Evolutionary conservation across 2,888 invertebrate species (phyloP).

Genomic region (Parnassius mnemosyne): DNA sequence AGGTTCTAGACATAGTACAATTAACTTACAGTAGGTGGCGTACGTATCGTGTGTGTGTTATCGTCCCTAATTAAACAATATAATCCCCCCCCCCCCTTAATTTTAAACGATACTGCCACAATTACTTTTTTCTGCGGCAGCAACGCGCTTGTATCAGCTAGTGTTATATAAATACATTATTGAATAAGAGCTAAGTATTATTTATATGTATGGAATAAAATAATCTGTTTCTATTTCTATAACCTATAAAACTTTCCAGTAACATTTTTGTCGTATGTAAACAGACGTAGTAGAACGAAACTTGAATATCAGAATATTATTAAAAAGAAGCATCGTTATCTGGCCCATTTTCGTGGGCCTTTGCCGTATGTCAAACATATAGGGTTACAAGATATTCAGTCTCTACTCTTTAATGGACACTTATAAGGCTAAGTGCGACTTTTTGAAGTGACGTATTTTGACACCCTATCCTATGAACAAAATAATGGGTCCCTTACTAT

Average conservation of each 20-base stretch:
- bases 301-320: constrained; percentile 28
- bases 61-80: too few relatives aligned
- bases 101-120: too few relatives aligned
- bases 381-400: constrained; percentile 67
- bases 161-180: too few relatives aligned
- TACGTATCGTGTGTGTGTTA: too few relatives aligned
- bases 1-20: too few relatives aligned
- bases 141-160: too few relatives aligned
- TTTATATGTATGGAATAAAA: too few relatives aligned
- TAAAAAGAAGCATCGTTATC: constrained; percentile 53
- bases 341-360: constrained; percentile 52
- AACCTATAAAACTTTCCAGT: background rate
- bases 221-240: too few relatives aligned
- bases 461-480: constrained; percentile 49
- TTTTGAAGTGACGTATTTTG: constrained; percentile 53
- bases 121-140: too few relatives aligned
- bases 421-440: constrained; percentile 56
- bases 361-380: constrained; percentile 68
- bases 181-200: too few relatives aligned
- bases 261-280: constrained; percentile 5
- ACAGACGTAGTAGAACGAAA: constrained; percentile 22
- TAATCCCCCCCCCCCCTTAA: too few relatives aligned
- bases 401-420: constrained; percentile 69
- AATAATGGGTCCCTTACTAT: constrained; percentile 32
- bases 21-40: too few relatives aligned